Evolutionary conservation across 2,113 vertebrate genomes (phyloP).

Genomic region (Orthochromis indermauri): DNA sequence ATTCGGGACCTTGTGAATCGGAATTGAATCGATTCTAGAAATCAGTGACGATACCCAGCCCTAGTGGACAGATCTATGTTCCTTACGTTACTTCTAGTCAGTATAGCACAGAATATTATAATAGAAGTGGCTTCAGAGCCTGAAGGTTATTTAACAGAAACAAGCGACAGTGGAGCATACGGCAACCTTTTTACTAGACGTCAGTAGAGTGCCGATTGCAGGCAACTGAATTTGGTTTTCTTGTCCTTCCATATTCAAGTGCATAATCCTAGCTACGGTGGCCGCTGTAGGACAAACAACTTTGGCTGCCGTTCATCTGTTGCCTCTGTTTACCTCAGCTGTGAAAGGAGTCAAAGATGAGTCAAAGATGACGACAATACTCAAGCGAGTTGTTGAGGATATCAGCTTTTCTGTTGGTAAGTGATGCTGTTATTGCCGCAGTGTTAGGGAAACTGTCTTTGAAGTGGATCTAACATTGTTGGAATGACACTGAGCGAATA

Average conservation of each 20-base stretch:
- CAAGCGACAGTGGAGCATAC: not conserved
- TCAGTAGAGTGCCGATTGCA: not conserved
- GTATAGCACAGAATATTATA: accelerated
- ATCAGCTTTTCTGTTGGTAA: not conserved
- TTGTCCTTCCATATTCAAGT: accelerated
- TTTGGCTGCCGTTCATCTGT: not conserved
- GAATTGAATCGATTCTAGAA: too few relatives aligned
- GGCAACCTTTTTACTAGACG: not conserved
- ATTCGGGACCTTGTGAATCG: too few relatives aligned
- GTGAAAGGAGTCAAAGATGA: accelerated
- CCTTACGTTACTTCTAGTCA: accelerated
- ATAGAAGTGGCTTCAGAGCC: not conserved
- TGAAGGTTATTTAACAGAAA: not conserved
- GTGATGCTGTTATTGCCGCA: accelerated
- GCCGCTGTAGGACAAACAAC: not conserved
- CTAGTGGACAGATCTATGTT: not conserved
- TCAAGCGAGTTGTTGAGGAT: accelerated
- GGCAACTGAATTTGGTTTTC: not conserved
- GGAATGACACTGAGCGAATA: accelerated
- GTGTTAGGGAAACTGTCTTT: not conserved
- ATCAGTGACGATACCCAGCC: too few relatives aligned
- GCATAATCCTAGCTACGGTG: not conserved
- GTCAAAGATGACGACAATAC: not conserved
- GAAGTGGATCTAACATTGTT: not conserved
- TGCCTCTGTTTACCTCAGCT: not conserved